Base-by-base conservation (phyloP, 2,888 invertebrate species). In the Heliconius charithonia region DNA sequence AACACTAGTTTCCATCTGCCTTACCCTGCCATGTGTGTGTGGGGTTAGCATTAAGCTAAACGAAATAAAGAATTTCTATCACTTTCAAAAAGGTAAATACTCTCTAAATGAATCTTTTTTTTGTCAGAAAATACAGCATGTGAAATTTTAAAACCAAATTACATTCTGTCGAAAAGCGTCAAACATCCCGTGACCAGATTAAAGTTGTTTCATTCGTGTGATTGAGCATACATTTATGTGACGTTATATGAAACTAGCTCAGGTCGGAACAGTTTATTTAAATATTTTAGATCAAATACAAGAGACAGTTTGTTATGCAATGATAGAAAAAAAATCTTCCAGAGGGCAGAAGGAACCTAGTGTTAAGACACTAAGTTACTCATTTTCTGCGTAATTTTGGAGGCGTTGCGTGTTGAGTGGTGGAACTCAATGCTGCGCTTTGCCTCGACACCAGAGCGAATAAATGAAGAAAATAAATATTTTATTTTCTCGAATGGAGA, bases 91-190 rank as follows among this genome's bases (percentile, higher is more conserved):
- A 32, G 32, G 27, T 19, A 19, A 65, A 29, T 65, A 27, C 4
- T 12, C 12, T 13, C 13, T 25, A 62, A 62, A 25, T 13, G 13
- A 63, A 63, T 2, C 4, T 6, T 32, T 32, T 6, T 16, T 63
- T 27, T 25, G 13, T 27, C 32, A 32, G 9, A 9, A 32, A 9
- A 2, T 16, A 27, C 25, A 63, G 27, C 63, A 62, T 3, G 27
- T n/a, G 37, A 41, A 67, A 41, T n/a, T 27, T 2, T 37, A 37
- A 37, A 67, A 41, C 6, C 25, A 37, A 41, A 67, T 67, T 37
- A 67, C 67, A 67, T 67, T 67, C 6, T 41, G 67, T 25, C 41
- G n/a, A n/a, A 67, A 67, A 37, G n/a, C 13, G n/a, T 2, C 67
- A 67, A 67, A 25, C 4, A 25, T n/a, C 4, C n/a, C 13, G 37